A percentile compares a stretch with the other conserved stretches of the same genome.
Conservation (phyloP, 2,888 invertebrate genomes). For the Folsomia candida region DNA sequence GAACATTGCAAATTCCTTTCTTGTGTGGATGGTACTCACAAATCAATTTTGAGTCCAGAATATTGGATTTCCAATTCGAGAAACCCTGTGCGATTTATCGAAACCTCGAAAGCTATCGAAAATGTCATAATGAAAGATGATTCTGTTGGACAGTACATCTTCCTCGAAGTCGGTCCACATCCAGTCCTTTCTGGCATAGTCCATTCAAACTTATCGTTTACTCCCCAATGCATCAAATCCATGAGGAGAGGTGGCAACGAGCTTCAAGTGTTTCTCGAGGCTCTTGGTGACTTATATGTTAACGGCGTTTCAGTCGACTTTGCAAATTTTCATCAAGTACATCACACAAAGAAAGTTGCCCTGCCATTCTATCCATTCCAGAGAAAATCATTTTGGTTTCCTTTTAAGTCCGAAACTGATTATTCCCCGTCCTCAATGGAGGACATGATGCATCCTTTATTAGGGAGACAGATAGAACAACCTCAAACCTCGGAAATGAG, state of each 20-base stretch:
- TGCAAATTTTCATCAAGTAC: conserved; percentile 20
- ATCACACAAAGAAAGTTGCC: background rate
- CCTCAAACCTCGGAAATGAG: no score
- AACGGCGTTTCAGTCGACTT: conserved; percentile 25
- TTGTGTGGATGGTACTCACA: background rate
- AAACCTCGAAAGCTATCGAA: conserved; percentile 17
- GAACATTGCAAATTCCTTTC: conserved; percentile 15
- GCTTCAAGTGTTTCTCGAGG: conserved; percentile 18
- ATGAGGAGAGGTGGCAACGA: conserved; percentile 21
- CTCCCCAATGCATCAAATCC: no score
- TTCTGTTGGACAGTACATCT: conserved; percentile 25
- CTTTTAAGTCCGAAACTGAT: conserved; percentile 24
- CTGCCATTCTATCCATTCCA: conserved; percentile 33
- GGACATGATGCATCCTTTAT: conserved; percentile 31
- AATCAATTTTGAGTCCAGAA: conserved; percentile 2
- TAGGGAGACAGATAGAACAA: no score
- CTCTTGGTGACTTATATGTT: conserved; percentile 19
- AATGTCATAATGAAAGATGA: no score
- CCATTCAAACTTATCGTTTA: no score
- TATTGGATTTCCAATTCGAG: conserved; percentile 36
- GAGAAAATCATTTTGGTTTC: no score
- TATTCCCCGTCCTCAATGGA: no score
- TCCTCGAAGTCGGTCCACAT: conserved; percentile 42
- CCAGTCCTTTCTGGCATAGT: conserved; percentile 34
- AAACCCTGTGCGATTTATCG: conserved; percentile 31